Evolutionary conservation across 2,888 invertebrate species (phyloP).

Genomic region (Seira ritae): DNA sequence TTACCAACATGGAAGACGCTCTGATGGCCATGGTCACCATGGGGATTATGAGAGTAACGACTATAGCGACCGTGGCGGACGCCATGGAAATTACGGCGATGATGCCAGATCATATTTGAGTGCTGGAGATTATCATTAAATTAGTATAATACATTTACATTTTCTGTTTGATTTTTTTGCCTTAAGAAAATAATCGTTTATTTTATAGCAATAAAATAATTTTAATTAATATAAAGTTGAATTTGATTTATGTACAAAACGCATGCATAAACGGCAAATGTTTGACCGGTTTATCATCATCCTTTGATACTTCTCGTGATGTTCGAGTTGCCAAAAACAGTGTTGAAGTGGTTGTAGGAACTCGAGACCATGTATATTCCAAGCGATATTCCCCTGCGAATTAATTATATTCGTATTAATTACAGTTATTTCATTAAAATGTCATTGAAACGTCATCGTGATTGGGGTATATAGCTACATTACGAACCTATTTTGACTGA

Average conservation of each 20-base stretch:
- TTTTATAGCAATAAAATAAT: too few species aligned
- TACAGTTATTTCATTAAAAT: too few species aligned
- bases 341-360: slow-evolving; percentile 46
- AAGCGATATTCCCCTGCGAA: slow-evolving; percentile 30
- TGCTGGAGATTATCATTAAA: not conserved
- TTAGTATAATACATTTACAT: too few species aligned
- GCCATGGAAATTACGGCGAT: slow-evolving; percentile 41
- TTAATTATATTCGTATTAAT: too few species aligned
- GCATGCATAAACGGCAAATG: too few species aligned
- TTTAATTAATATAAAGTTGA: too few species aligned
- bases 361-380: slow-evolving; percentile 48
- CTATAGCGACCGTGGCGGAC: slow-evolving; percentile 7
- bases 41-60: not conserved
- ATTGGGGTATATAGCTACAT: too few species aligned
- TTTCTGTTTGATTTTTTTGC: too few species aligned
- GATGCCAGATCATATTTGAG: slow-evolving; percentile 38
- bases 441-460: too few species aligned
- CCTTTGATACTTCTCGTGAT: slow-evolving; percentile 12
- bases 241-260: too few species aligned
- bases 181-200: too few species aligned
- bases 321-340: slow-evolving; percentile 44
- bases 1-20: slow-evolving; percentile 18
- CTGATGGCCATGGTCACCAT: not conserved
- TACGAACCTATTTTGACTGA: slow-evolving; percentile 40
- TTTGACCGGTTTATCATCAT: too few species aligned